These are phyloP conservation scores for Heterotis niloticus DNA, from an alignment of 2,113 vertebrate species.

Conservation along the genomic window DNA sequence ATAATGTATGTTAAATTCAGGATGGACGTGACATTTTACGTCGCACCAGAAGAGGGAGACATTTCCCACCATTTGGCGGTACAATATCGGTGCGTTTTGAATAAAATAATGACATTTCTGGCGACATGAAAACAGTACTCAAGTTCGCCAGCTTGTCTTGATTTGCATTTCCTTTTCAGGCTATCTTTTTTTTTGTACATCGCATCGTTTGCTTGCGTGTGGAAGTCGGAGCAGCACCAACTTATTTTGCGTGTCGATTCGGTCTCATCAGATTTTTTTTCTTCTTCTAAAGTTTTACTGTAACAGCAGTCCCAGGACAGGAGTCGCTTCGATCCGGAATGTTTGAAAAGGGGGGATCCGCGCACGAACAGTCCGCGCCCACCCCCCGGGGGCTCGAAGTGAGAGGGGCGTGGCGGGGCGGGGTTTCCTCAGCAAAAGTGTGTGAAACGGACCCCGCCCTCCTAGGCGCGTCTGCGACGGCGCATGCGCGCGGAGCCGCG, in stretches of 20 bases:
- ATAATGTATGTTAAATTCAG: too few relatives aligned
- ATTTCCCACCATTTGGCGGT: slow-evolving; percentile 29
- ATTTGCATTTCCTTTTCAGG: neutral
- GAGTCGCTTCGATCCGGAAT: neutral
- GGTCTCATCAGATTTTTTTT: too few relatives aligned
- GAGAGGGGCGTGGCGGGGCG: neutral
- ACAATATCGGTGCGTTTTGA: neutral
- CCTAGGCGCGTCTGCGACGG: slow-evolving; percentile 75
- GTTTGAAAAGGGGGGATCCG: neutral
- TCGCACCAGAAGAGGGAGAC: slow-evolving; percentile 46
- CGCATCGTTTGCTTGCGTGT: too few relatives aligned
- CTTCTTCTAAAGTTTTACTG: too few relatives aligned
- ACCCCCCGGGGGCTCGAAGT: neutral
- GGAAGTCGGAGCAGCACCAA: too few relatives aligned
- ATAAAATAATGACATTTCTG: neutral
- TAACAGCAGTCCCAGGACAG: too few relatives aligned
- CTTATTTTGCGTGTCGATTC: too few relatives aligned
- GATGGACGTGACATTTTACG: neutral
- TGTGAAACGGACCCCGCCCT: slow-evolving; percentile 40
- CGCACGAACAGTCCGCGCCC: neutral
- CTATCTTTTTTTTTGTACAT: too few relatives aligned
- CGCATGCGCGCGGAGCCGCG: slow-evolving; percentile 85
- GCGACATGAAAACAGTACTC: neutral
- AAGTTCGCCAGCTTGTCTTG: neutral
- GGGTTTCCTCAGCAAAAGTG: slow-evolving; percentile 2